These are phyloP conservation scores for Brachymystax lenok DNA, from an alignment of 2,797 vertebrate species.

Conservation along the genomic window DNA sequence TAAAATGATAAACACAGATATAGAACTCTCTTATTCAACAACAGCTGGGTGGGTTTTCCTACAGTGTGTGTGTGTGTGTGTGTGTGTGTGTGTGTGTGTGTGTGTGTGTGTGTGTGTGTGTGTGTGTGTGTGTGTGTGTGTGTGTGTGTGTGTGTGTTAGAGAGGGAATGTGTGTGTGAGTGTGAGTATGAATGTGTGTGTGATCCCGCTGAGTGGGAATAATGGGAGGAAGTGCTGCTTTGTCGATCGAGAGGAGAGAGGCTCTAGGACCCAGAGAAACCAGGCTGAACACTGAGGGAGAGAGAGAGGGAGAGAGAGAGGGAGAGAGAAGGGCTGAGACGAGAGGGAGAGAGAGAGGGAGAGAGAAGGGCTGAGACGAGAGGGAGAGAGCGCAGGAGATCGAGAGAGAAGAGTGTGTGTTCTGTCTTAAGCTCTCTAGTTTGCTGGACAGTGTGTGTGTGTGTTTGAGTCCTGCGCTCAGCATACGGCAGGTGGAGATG, in stretches of 20 bases:
- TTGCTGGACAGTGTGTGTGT: constrained; percentile 51
- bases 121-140: background rate
- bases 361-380: constrained; percentile 3
- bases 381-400: background rate
- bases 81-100: no score
- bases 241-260: constrained; percentile 21
- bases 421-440: constrained; percentile 46
- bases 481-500: constrained; percentile 74
- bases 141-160: constrained; percentile 11
- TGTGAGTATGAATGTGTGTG: constrained; percentile 7
- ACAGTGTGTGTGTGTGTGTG: no score
- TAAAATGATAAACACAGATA: no score
- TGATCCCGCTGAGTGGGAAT: background rate
- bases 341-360: constrained; percentile 10
- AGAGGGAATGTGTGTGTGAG: constrained; percentile 6
- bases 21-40: no score
- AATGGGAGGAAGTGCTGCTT: constrained; percentile 30
- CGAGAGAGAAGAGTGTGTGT: constrained; percentile 57
- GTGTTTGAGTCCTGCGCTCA: constrained; percentile 60
- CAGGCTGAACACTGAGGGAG: constrained; percentile 11
- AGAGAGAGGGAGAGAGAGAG: no score
- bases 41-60: no score
- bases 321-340: no score
- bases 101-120: no score
- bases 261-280: constrained; percentile 71